Conservation (phyloP, 2,888 invertebrate genomes). For the Rotaria socialis region DNA sequence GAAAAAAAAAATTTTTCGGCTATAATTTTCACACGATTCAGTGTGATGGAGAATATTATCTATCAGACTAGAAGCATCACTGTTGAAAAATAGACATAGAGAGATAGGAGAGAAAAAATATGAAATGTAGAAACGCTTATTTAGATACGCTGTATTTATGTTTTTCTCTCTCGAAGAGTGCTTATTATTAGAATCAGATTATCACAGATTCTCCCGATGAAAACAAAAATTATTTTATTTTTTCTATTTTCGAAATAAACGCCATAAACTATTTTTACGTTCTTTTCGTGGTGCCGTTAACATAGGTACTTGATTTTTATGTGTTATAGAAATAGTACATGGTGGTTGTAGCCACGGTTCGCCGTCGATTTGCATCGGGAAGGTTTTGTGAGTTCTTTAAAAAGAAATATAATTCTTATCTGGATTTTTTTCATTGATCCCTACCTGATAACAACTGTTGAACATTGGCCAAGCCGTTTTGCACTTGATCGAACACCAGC, state of each 20-base stretch:
- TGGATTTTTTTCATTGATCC: not conserved
- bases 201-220: not conserved
- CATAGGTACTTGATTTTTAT: slow-evolving; percentile 96
- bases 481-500: slow-evolving; percentile 84
- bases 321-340: slow-evolving; percentile 84
- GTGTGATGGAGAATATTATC: slow-evolving; percentile 25
- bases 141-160: not conserved
- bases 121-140: not conserved
- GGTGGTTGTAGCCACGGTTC: slow-evolving; percentile 97
- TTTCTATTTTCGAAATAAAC: slow-evolving; percentile 12
- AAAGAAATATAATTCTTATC: not conserved
- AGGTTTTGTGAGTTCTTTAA: slow-evolving; percentile 70
- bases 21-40: not conserved
- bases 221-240: not conserved
- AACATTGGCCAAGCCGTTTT: slow-evolving; percentile 84
- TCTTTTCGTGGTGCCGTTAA: slow-evolving; percentile 72
- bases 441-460: slow-evolving; percentile 76
- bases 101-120: not conserved
- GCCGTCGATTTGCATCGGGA: slow-evolving; percentile 96
- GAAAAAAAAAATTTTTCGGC: not conserved
- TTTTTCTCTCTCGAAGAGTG: not conserved
- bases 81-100: slow-evolving; percentile 14
- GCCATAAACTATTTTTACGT: slow-evolving; percentile 22
- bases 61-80: slow-evolving; percentile 29
- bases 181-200: not conserved